phyloP scores from a whole-genome alignment of 2,797 vertebrate genomes.

The Acridotheres tristis region DNA sequence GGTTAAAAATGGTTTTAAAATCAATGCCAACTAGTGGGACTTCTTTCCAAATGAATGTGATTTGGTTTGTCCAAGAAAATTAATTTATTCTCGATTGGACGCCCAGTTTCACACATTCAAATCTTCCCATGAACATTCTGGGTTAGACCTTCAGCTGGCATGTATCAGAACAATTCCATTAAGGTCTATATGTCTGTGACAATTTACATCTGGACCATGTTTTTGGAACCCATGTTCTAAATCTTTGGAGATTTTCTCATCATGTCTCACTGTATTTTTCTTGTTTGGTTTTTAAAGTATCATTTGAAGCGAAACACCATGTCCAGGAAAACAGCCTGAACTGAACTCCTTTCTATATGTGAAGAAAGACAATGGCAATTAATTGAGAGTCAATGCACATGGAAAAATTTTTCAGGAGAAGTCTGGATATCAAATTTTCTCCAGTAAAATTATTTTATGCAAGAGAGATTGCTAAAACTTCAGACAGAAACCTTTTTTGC shows the following conservation, averaged over 20 bases:
- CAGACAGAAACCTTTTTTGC: neutral
- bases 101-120: neutral
- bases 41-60: neutral
- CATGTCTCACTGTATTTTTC: constrained; percentile 37
- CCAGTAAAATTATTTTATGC: neutral
- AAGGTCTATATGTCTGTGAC: constrained; percentile 23
- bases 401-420: constrained; percentile 5
- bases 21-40: neutral
- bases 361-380: constrained; percentile 6
- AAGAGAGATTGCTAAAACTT: neutral
- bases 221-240: constrained; percentile 7
- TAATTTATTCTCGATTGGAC: neutral
- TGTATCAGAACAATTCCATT: constrained; percentile 11
- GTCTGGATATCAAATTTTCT: constrained; percentile 22
- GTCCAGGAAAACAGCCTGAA: neutral
- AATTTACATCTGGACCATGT: constrained; percentile 11
- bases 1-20: constrained; percentile 8
- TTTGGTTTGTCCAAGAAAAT: neutral
- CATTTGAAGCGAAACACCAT: neutral
- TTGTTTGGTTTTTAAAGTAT: constrained; percentile 6
- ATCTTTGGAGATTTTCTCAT: constrained; percentile 42
- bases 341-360: neutral
- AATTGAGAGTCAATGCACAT: neutral
- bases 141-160: constrained; percentile 38
- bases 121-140: neutral